Conservation (phyloP, 1,140 invertebrate genomes). For the Aphelinus atriplicis region DNA sequence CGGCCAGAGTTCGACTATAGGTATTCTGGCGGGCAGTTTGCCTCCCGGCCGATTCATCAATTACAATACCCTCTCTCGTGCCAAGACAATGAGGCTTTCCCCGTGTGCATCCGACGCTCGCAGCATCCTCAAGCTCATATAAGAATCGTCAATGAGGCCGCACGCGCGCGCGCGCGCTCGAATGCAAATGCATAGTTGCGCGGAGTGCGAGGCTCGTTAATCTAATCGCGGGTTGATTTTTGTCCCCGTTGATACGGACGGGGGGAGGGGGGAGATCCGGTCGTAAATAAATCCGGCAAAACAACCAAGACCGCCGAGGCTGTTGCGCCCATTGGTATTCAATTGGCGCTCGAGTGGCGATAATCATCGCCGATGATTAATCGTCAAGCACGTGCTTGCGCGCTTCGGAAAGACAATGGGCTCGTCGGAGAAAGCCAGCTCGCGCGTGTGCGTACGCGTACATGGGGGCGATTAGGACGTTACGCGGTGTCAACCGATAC, state of each 20-base stretch:
- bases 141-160: background rate
- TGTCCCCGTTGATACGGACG: conserved; percentile 2
- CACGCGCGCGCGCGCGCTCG: conserved; percentile 7
- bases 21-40: too few relatives aligned
- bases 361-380: conserved; percentile 21
- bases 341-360: background rate
- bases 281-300: conserved; percentile 13
- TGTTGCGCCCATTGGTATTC: conserved; percentile 1
- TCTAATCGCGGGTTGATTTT: conserved; percentile 1
- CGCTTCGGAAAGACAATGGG: background rate
- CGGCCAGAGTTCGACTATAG: too few relatives aligned
- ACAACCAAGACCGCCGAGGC: too few relatives aligned
- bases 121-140: too few relatives aligned
- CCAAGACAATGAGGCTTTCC: too few relatives aligned
- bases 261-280: background rate
- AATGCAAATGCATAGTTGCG: background rate
- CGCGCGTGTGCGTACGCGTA: background rate
- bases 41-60: too few relatives aligned
- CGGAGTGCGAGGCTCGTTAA: background rate
- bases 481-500: too few relatives aligned
- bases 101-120: too few relatives aligned
- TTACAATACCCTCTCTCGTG: too few relatives aligned
- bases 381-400: background rate
- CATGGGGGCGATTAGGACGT: too few relatives aligned
- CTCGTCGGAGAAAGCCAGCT: background rate